Evolutionary conservation across 2,888 invertebrate genomes (phyloP).

Genomic region (Podabrus alpinus): DNA sequence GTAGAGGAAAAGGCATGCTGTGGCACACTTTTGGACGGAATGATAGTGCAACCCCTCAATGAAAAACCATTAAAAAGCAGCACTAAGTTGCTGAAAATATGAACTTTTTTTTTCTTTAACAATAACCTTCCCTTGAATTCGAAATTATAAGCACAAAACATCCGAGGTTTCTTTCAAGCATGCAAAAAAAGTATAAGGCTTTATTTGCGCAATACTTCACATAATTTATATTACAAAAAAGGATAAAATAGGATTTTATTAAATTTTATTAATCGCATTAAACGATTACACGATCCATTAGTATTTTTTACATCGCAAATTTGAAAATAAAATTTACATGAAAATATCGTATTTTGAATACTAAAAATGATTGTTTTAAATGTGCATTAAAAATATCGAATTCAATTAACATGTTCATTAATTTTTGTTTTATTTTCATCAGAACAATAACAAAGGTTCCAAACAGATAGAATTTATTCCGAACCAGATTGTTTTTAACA

Average conservation of each 20-base stretch:
- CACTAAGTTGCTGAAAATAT: too few species aligned
- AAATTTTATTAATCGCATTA: neutral
- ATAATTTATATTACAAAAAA: neutral
- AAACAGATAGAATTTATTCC: too few species aligned
- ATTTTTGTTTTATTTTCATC: neutral
- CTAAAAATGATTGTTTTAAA: neutral
- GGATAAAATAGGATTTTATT: neutral
- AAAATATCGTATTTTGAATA: neutral
- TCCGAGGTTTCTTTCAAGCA: too few species aligned
- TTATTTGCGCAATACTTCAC: neutral
- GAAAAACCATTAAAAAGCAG: too few species aligned
- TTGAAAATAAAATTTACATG: neutral
- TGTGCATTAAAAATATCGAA: neutral
- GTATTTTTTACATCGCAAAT: neutral
- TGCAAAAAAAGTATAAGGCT: too few species aligned
- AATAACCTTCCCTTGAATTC: too few species aligned
- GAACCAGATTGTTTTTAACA: too few species aligned
- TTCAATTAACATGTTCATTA: neutral
- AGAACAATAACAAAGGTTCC: neutral
- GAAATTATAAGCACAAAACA: too few species aligned
- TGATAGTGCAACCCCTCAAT: too few species aligned
- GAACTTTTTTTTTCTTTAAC: too few species aligned
- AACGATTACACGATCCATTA: neutral
- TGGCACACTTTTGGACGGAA: too few species aligned
- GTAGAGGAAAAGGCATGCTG: too few species aligned